A percentile compares a stretch with the other conserved stretches of the same genome.
Evolutionary conservation across 2,888 invertebrate species (phyloP).

Genomic region (Aromia moschata): DNA sequence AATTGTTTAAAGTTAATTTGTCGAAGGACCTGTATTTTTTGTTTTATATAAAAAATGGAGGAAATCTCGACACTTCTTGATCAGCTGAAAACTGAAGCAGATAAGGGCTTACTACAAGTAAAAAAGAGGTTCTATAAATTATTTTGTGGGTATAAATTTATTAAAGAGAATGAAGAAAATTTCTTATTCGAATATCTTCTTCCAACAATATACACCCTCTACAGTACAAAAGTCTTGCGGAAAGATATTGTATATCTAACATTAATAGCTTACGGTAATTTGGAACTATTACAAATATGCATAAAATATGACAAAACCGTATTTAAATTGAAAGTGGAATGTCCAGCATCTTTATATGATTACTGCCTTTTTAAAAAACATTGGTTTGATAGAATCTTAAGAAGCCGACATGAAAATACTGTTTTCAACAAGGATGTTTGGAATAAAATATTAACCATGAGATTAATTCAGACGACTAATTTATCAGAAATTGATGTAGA

Average conservation of each 20-base stretch:
- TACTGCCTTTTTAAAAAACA: constrained; percentile 55
- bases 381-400: constrained; percentile 56
- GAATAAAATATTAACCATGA: constrained; percentile 47
- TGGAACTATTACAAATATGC: constrained; percentile 44
- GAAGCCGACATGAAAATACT: constrained; percentile 39
- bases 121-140: constrained; percentile 30
- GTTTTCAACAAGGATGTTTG: constrained; percentile 41
- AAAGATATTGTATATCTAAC: constrained; percentile 52
- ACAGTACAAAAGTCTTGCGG: constrained; percentile 43
- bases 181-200: constrained; percentile 43
- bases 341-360: constrained; percentile 53
- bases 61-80: constrained; percentile 32
- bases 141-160: constrained; percentile 27
- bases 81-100: constrained; percentile 25
- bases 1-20: too few species aligned
- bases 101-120: constrained; percentile 14
- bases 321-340: constrained; percentile 47
- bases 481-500: constrained; percentile 38
- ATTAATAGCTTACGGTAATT: constrained; percentile 48
- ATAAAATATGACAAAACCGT: constrained; percentile 47
- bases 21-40: too few species aligned
- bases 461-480: constrained; percentile 51
- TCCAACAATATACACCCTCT: constrained; percentile 47
- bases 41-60: too few species aligned
- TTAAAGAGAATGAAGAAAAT: constrained; percentile 35